Evolutionary conservation across 2,797 vertebrate genomes (phyloP).

Genomic region (Artibeus jamaicensis): DNA sequence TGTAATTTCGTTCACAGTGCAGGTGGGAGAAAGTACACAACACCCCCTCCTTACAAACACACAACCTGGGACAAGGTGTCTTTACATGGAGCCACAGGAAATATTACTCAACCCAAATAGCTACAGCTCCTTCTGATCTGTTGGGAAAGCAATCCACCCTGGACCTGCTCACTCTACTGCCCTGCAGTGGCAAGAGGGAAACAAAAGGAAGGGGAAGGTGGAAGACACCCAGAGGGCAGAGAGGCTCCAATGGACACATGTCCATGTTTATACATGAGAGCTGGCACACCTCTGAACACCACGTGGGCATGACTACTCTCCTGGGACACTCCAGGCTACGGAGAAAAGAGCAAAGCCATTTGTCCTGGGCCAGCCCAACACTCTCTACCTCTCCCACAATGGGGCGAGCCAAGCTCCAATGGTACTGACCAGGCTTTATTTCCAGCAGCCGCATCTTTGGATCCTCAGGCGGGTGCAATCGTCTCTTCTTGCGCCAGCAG

Average conservation of each 20-base stretch:
- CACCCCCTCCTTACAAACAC: constrained; percentile 40
- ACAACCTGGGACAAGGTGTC: constrained; percentile 29
- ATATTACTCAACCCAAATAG: constrained; percentile 20
- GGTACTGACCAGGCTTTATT: constrained; percentile 92
- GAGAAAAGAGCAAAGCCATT: background rate
- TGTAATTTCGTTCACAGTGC: background rate
- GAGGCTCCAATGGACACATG: background rate
- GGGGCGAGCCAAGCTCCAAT: constrained; percentile 14
- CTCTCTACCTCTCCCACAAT: background rate
- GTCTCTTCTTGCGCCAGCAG: constrained; percentile 97
- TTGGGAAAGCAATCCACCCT: background rate
- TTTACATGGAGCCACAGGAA: constrained; percentile 55
- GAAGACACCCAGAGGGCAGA: background rate
- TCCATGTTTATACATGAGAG: background rate
- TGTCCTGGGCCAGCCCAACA: background rate
- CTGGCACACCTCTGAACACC: background rate
- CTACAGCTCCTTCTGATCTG: constrained; percentile 40
- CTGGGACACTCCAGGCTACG: background rate
- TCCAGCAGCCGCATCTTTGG: constrained; percentile 93
- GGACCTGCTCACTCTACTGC: background rate
- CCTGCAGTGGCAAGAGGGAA: background rate
- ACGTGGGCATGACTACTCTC: background rate
- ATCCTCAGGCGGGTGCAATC: constrained; percentile 93
- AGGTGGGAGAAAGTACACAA: accelerated
- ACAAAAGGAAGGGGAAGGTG: background rate